Evolutionary conservation across 2,797 vertebrate species (phyloP).

Genomic region (Eulemur albifrons): DNA sequence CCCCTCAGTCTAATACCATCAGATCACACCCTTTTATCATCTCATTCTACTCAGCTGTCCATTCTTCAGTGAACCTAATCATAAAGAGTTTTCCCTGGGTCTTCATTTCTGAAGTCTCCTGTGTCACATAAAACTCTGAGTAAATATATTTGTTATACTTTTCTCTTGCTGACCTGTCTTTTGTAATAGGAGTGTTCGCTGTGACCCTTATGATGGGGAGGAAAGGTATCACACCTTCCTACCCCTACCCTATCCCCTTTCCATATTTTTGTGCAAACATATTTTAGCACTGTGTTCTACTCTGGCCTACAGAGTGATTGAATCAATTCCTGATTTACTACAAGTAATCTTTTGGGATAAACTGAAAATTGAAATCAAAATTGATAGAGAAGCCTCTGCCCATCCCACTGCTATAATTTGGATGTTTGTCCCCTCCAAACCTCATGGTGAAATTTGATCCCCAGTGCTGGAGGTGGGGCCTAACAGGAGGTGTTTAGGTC

Average conservation of each 20-base stretch:
- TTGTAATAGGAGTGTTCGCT: background rate
- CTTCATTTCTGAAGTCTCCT: background rate
- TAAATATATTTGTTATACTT: background rate
- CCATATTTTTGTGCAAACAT: background rate
- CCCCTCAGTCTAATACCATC: background rate
- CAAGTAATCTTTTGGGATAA: background rate
- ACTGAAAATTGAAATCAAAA: slow-evolving; percentile 57
- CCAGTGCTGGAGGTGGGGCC: background rate
- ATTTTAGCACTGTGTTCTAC: background rate
- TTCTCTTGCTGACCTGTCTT: background rate
- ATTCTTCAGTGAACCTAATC: background rate
- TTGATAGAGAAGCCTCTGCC: background rate
- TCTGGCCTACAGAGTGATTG: background rate
- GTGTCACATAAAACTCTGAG: background rate
- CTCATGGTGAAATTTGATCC: background rate
- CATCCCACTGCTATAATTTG: background rate
- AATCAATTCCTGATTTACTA: slow-evolving; percentile 33
- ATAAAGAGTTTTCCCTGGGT: background rate
- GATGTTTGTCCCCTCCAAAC: background rate
- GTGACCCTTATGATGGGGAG: background rate
- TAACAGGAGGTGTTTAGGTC: background rate
- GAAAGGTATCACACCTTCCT: background rate
- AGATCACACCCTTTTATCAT: background rate
- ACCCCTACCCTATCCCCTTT: background rate
- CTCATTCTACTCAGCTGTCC: background rate